A percentile compares a stretch with the other conserved stretches of the same genome.
Conservation (phyloP, 2,888 invertebrate species). For the Ctenicera cuprea region DNA sequence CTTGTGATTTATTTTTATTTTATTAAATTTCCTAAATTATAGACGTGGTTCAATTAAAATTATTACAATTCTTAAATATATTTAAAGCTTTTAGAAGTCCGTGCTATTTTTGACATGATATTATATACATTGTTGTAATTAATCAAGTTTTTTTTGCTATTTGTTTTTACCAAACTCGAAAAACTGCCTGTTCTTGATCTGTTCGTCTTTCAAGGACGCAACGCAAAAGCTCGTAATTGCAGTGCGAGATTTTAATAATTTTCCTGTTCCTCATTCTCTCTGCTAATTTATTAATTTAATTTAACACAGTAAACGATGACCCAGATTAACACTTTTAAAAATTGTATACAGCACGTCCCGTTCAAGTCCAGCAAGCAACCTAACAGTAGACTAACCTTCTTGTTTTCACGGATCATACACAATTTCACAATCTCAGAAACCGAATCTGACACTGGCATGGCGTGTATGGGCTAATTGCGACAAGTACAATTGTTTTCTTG, state of each 20-base stretch:
- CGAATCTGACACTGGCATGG: slow-evolving; percentile 22
- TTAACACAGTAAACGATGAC: not conserved
- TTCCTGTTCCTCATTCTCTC: slow-evolving; percentile 13
- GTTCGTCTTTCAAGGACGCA: slow-evolving; percentile 9
- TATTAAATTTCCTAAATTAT: no score
- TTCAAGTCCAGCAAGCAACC: slow-evolving; percentile 21
- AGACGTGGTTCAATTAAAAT: no score
- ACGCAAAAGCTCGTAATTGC: not conserved
- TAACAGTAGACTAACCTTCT: slow-evolving; percentile 16
- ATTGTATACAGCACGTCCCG: slow-evolving; percentile 14
- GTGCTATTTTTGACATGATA: not conserved
- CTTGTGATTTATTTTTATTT: no score
- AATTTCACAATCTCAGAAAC: slow-evolving; percentile 30
- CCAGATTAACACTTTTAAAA: not conserved
- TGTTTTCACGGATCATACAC: slow-evolving; percentile 30
- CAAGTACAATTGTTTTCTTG: slow-evolving; percentile 32
- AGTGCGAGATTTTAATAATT: slow-evolving; percentile 7
- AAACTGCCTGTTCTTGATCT: not conserved
- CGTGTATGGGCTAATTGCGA: slow-evolving; percentile 35
- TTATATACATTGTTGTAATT: not conserved
- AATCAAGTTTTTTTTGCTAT: not conserved
- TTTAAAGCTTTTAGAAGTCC: not conserved
- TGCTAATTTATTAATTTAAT: not conserved
- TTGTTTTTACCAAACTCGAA: not conserved
- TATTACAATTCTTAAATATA: no score